These are phyloP conservation scores for Drosophila erecta DNA, from an alignment of 1,140 invertebrate species.

Conservation along the genomic window DNA sequence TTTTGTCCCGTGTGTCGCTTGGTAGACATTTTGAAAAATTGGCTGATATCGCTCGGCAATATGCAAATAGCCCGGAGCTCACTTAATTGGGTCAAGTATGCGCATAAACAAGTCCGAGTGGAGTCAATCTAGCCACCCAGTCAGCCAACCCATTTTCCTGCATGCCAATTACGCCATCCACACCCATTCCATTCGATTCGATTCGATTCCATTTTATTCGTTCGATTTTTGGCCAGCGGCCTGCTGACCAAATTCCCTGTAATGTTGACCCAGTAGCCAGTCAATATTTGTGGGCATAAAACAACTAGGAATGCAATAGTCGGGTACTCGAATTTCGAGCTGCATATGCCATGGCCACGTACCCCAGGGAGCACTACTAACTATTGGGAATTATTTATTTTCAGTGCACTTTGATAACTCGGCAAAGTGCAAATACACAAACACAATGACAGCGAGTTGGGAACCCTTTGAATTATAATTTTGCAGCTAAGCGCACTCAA, in stretches of 20 bases:
- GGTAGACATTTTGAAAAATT: conserved; percentile 64
- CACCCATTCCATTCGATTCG: too few relatives aligned
- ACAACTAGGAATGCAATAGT: conserved; percentile 49
- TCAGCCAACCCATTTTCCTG: background rate
- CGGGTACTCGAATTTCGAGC: conserved; percentile 23
- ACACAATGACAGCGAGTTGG: conserved; percentile 20
- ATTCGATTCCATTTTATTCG: background rate
- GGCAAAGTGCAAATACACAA: conserved; percentile 1
- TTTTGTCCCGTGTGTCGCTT: conserved; percentile 38
- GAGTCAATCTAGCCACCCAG: conserved; percentile 27
- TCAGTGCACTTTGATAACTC: conserved; percentile 32
- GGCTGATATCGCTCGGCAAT: conserved; percentile 58
- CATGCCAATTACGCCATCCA: background rate
- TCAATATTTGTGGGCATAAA: conserved; percentile 50
- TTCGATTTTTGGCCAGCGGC: conserved; percentile 81
- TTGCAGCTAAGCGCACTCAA: background rate
- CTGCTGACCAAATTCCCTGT: conserved; percentile 44
- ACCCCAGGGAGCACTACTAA: background rate
- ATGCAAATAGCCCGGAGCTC: conserved; percentile 66
- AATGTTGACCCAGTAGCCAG: conserved; percentile 52
- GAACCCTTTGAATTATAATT: conserved; percentile 10
- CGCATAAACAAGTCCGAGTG: conserved; percentile 83
- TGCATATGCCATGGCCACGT: background rate
- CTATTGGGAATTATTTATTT: conserved; percentile 26
- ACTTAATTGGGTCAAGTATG: conserved; percentile 80